Evolutionary conservation across 2,888 invertebrate species (phyloP), one percentile per base, ranked within the genome.

Genomic region (Phania funesta): DNA sequence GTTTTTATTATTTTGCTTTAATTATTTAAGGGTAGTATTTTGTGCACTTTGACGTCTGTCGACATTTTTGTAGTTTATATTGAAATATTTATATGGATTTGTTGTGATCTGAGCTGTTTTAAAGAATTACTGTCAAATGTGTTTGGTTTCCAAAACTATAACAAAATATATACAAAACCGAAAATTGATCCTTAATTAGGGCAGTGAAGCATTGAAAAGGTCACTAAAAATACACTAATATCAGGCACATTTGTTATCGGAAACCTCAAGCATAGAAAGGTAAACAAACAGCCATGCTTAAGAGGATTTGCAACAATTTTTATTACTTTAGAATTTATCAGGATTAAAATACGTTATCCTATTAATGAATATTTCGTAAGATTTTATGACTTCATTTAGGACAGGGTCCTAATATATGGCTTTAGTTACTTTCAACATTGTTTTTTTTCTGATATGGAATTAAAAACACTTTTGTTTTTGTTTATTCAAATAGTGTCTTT

Each of bases 271-370:
- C 20, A 46, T 35, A 44, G 5, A 35, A 38, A 5, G 16, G 24
- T 75, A 38, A 18, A 20, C 46, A 46, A 46, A 26, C 16, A 24
- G 24, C 6, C 11, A 32, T 35, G 11, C 35, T 58, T 46, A 56
- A 65, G 35, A 46, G 48, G 38, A 75, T 75, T 75, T 75, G 65
- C 46, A 26, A 62, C 60, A 58, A 24, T 65, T 60, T 64, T 67
- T 67, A 18, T 18, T 6, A 6, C 29, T 41, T 35, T 32, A 58
- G 54, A 50, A 44, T 52, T 76, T 60, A 60, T 70, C 24, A 16
- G 41, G 68, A 38, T 67, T 22, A 74, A 24, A 64, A 44, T 64
- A 54, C 22, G 54, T 73, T 52, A 52, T 44, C 22, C 38, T 22
- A 35, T 58, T 32, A 58, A 35, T 58, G 29, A 56, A 20, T 26